Evolutionary conservation across 2,113 vertebrate species (phyloP).

Genomic region (Epinephelus fuscoguttatus): DNA sequence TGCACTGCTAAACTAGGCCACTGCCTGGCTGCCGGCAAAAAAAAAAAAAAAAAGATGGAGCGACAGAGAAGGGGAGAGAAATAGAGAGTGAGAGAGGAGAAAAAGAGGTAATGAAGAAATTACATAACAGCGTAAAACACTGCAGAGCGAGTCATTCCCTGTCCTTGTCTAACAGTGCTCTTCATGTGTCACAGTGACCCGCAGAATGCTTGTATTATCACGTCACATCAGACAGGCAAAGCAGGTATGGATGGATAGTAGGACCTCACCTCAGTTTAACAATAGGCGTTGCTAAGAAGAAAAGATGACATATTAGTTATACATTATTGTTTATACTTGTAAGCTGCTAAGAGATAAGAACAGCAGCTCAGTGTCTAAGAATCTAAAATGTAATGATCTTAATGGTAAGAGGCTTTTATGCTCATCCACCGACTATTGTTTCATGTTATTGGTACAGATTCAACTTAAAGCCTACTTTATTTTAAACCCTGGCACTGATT

Average conservation of each 20-base stretch:
- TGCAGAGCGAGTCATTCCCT: not conserved
- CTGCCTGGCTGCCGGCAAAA: conserved; percentile 75
- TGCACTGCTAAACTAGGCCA: conserved; percentile 79
- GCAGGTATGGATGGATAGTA: not conserved
- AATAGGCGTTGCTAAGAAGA: not conserved
- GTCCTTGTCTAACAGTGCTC: not conserved
- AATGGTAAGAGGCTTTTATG: conserved; percentile 37
- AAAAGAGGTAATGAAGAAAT: conserved; percentile 64
- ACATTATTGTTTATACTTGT: conserved; percentile 19
- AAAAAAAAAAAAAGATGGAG: conserved; percentile 35
- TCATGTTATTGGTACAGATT: conserved; percentile 27
- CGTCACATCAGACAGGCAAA: not conserved
- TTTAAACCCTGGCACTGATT: not conserved
- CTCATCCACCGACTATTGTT: conserved; percentile 33
- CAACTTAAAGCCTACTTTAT: conserved; percentile 23
- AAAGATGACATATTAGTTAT: not conserved
- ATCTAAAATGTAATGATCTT: conserved; percentile 35
- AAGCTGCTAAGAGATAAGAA: conserved; percentile 43
- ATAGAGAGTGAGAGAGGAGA: conserved; percentile 24
- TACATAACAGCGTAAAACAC: conserved; percentile 52
- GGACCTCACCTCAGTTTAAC: not conserved
- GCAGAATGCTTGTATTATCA: not conserved
- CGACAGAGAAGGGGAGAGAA: conserved; percentile 24
- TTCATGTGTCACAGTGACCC: conserved; percentile 34
- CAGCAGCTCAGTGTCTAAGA: conserved; percentile 40